These are phyloP conservation scores for Acleris literana DNA, from an alignment of 2,888 invertebrate genomes.

Conservation along the genomic window DNA sequence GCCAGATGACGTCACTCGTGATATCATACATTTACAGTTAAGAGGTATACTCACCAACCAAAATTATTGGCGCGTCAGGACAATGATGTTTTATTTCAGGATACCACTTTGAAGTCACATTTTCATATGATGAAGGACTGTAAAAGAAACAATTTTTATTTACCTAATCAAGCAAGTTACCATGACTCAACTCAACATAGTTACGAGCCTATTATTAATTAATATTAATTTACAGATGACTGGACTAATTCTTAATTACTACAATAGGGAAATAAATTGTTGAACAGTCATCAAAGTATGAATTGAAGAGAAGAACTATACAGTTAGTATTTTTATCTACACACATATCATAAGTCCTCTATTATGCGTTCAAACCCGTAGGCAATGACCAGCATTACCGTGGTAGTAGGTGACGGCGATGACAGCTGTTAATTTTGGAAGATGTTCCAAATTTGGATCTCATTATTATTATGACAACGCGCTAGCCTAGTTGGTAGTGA, in stretches of 20 bases:
- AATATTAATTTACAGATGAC: constrained; percentile 10
- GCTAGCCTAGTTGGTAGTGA: too few relatives aligned
- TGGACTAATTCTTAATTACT: constrained; percentile 1
- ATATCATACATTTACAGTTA: not conserved
- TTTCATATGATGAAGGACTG: constrained; percentile 99
- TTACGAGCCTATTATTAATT: not conserved
- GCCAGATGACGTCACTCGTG: too few relatives aligned
- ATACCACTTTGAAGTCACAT: constrained; percentile 99
- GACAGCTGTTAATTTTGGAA: too few relatives aligned
- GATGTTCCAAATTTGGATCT: too few relatives aligned
- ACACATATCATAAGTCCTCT: too few relatives aligned
- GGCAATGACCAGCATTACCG: too few relatives aligned
- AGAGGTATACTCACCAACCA: constrained; percentile 90
- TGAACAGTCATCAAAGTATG: too few relatives aligned
- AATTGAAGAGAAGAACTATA: too few relatives aligned
- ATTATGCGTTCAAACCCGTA: too few relatives aligned
- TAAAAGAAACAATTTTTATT: constrained; percentile 44
- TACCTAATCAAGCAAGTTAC: not conserved
- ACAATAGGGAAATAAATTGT: not conserved
- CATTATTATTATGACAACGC: too few relatives aligned
- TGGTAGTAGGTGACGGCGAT: too few relatives aligned
- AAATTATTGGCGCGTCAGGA: constrained; percentile 99
- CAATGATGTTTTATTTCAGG: constrained; percentile 99
- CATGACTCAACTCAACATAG: not conserved
- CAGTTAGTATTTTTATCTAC: too few relatives aligned